Percentiles rank a stretch among this genome's conserved stretches.
These are phyloP conservation scores for Netelia inedita DNA, from an alignment of 2,888 invertebrate genomes.

Conservation along the genomic window DNA sequence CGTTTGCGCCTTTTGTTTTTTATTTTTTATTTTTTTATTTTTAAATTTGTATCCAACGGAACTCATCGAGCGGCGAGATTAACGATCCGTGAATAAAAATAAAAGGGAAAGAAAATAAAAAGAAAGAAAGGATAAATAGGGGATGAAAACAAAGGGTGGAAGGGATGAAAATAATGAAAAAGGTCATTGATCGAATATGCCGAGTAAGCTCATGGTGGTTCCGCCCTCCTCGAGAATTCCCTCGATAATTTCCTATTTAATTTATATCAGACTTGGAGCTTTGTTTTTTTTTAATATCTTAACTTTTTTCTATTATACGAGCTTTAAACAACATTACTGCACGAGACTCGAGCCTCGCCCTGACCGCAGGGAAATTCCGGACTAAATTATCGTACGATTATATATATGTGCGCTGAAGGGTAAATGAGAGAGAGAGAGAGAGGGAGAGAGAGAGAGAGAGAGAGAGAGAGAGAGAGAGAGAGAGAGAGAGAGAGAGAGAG, in stretches of 20 bases:
- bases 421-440: slow-evolving; percentile 11
- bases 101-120: neutral
- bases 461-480: slow-evolving; percentile 9
- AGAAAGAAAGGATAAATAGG: neutral
- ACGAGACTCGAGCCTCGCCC: slow-evolving; percentile 48
- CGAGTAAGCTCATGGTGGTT: neutral
- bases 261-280: slow-evolving; percentile 23
- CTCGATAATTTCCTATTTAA: neutral
- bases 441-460: neutral
- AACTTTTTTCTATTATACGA: neutral
- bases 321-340: slow-evolving; percentile 7
- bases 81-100: too few relatives aligned
- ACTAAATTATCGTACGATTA: slow-evolving; percentile 49
- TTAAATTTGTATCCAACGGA: too few relatives aligned
- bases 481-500: slow-evolving; percentile 13
- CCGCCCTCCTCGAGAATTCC: neutral
- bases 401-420: slow-evolving; percentile 7
- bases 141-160: neutral
- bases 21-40: too few relatives aligned
- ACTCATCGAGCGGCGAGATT: too few relatives aligned
- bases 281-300: slow-evolving; percentile 24
- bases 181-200: neutral
- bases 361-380: slow-evolving; percentile 62
- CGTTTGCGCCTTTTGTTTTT: neutral
- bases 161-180: neutral